Evolutionary conservation across 2,797 vertebrate genomes (phyloP).

Genomic region (Ciconia nigra): DNA sequence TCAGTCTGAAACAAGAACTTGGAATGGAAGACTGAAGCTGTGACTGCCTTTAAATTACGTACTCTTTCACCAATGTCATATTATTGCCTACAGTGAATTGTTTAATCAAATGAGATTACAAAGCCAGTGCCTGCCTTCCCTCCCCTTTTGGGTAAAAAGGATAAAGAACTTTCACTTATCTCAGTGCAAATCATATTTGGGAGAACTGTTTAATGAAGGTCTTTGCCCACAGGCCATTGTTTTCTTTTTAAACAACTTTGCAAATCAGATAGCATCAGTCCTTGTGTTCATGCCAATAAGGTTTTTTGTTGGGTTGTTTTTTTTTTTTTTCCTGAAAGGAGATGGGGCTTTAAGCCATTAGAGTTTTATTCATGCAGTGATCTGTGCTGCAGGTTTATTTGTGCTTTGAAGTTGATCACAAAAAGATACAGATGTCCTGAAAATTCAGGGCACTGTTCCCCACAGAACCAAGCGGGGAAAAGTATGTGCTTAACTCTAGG

Average conservation of each 20-base stretch:
- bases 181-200: neutral
- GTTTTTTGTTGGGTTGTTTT: neutral
- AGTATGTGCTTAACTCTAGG: neutral
- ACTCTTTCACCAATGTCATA: neutral
- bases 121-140: neutral
- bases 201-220: neutral
- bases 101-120: conserved; percentile 1
- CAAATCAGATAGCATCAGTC: neutral
- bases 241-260: neutral
- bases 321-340: neutral
- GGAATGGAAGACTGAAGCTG: conserved; percentile 78
- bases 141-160: neutral
- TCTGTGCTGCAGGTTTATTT: neutral
- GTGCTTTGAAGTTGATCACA: neutral
- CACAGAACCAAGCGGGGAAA: neutral
- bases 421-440: neutral
- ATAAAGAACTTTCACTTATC: neutral
- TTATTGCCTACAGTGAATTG: neutral
- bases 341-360: neutral
- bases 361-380: neutral
- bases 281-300: neutral
- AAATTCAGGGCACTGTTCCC: neutral
- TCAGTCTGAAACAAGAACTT: conserved; percentile 90
- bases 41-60: neutral
- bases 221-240: neutral